Evolutionary conservation across 2,113 vertebrate species (phyloP).

Genomic region (Prolemur simus): DNA sequence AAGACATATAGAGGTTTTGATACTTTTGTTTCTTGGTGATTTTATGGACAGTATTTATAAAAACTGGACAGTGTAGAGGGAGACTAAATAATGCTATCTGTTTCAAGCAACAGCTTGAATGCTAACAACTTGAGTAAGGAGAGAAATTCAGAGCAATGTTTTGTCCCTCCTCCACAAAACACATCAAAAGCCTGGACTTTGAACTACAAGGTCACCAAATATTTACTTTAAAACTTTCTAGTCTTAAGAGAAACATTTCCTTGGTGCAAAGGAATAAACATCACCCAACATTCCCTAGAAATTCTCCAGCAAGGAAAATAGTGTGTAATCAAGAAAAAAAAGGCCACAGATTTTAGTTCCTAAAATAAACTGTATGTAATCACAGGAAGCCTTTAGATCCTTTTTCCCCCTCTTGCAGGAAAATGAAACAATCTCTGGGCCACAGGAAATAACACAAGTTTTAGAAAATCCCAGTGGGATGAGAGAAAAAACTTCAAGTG

Average conservation of each 20-base stretch:
- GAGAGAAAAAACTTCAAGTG: constrained; percentile 74
- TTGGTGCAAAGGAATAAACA: constrained; percentile 8
- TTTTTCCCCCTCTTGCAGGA: constrained; percentile 32
- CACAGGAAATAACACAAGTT: constrained; percentile 79
- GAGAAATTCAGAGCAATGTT: neutral
- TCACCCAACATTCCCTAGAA: constrained; percentile 25
- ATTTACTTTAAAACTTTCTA: constrained; percentile 24
- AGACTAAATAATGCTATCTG: neutral
- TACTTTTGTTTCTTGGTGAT: constrained; percentile 23
- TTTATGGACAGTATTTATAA: constrained; percentile 10
- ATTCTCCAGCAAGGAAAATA: constrained; percentile 50
- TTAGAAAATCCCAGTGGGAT: constrained; percentile 74
- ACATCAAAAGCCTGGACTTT: neutral
- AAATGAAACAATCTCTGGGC: constrained; percentile 72
- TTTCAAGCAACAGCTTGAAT: neutral
- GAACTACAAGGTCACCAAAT: neutral
- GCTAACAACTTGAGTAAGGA: neutral
- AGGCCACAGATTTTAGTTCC: constrained; percentile 40
- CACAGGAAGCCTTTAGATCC: constrained; percentile 58
- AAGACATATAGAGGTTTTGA: constrained; percentile 2
- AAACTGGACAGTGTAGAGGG: neutral
- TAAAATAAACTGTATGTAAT: constrained; percentile 70
- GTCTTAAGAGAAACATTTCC: constrained; percentile 44
- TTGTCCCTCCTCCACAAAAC: neutral
- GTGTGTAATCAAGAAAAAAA: neutral